Percentiles rank a stretch among this genome's conserved stretches.
These are phyloP conservation scores for Protosalanx chinensis DNA, from an alignment of 2,797 vertebrate genomes.

Conservation along the genomic window DNA sequence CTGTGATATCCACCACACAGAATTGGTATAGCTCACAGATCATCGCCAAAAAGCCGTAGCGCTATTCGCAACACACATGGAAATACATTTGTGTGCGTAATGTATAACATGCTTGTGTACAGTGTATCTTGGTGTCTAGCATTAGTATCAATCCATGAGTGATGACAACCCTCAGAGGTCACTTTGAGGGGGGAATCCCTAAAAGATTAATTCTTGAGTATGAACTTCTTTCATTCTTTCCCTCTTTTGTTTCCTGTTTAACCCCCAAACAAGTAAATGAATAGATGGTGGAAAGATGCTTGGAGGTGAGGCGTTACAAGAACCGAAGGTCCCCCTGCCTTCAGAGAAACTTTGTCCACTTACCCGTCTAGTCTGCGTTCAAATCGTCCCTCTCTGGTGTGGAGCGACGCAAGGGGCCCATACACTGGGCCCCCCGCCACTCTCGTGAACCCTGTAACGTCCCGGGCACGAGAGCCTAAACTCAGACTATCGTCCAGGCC, in stretches of 20 bases:
- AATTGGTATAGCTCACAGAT: constrained; percentile 55
- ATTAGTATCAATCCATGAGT: constrained; percentile 46
- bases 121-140: constrained; percentile 45
- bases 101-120: constrained; percentile 38
- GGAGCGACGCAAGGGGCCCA: constrained; percentile 93
- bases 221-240: constrained; percentile 31
- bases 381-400: constrained; percentile 99
- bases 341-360: constrained; percentile 95
- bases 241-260: constrained; percentile 43
- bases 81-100: constrained; percentile 30
- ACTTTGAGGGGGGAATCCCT: constrained; percentile 40
- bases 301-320: constrained; percentile 68
- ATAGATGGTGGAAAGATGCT: constrained; percentile 72
- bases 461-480: constrained; percentile 95
- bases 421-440: constrained; percentile 94
- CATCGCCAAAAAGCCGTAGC: constrained; percentile 58
- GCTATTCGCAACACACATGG: constrained; percentile 45
- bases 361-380: constrained; percentile 99
- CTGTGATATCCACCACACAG: constrained; percentile 70
- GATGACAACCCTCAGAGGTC: constrained; percentile 37
- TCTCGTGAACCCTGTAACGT: constrained; percentile 99
- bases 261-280: constrained; percentile 64
- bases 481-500: constrained; percentile 98
- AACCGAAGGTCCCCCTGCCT: constrained; percentile 70
- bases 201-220: constrained; percentile 44